Base-by-base conservation (phyloP, 2,113 vertebrate genomes). In the Plecturocebus donacophilus region DNA sequence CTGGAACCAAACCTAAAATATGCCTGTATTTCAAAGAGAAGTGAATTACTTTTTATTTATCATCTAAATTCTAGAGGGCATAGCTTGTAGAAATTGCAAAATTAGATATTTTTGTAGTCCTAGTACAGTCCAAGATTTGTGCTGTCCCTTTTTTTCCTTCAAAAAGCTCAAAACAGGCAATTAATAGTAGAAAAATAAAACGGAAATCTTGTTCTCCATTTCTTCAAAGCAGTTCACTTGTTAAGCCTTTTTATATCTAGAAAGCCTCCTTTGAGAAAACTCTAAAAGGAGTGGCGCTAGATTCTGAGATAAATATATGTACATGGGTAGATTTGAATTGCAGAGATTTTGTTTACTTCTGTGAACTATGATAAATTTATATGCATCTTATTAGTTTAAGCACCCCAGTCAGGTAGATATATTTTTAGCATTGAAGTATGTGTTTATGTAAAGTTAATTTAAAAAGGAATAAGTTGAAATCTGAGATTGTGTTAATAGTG, bases 171-270 rank as follows among this genome's bases (percentile, higher is more conserved):
- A 90, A 96, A 49, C 16, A 73, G 61, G 20, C 27, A 73, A 13
- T 79, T 93, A 80, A 66, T 56, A 94, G 20, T 81, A 20, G 71
- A 70, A 96, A 84, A 25, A 81, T 83, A 90, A 95, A 83, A 73
- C 2, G 76, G 42, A 81, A 47, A 27, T 75, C 30, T 61, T 91
- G 2, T 32, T n/a, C 45, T 49, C 17, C 12, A 82, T 87, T 4
- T 49, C 1, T 71, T 64, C 3, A 71, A 64, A 45, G 40, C 56
- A 79, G 27, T 23, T 92, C 32, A 76, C 4, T 54, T 71, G 17
- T 42, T 61, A 61, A n/a, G 4, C 23, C 35, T 70, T 81, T 70
- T 87, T 56, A 61, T 61, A 83, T 32, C 20, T 77, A 73, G 32
- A 8, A 90, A n/a, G 68, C 75, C 40, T 84, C 8, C 49, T 85